Percentiles rank a stretch among this genome's conserved stretches.
These are phyloP conservation scores for Acrobasis repandana DNA, from an alignment of 2,888 invertebrate species.

Conservation along the genomic window DNA sequence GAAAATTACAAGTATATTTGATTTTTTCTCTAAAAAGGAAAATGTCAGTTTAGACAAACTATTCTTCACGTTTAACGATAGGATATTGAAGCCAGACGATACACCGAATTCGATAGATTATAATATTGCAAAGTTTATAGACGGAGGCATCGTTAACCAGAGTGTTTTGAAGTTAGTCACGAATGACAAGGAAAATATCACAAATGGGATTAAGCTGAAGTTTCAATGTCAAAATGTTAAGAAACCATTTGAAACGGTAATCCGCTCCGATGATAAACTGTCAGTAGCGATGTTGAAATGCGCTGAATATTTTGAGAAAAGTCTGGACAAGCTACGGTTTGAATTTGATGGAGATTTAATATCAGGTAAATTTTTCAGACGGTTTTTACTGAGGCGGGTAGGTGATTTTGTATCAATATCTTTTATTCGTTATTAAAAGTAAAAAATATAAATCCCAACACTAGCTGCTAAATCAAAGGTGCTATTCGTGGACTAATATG, in stretches of 20 bases:
- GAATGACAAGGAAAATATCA: constrained; percentile 23
- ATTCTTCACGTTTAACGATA: constrained; percentile 65
- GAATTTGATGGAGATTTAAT: constrained; percentile 81
- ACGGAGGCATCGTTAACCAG: constrained; percentile 66
- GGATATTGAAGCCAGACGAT: constrained; percentile 61
- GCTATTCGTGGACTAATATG: too few relatives aligned
- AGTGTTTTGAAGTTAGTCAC: constrained; percentile 45
- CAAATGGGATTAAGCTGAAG: constrained; percentile 60
- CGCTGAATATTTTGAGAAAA: constrained; percentile 68
- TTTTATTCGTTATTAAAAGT: too few relatives aligned
- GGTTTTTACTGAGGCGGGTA: not conserved
- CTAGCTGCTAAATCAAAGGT: too few relatives aligned
- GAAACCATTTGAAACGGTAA: constrained; percentile 54
- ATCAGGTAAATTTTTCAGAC: constrained; percentile 40
- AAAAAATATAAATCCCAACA: too few relatives aligned
- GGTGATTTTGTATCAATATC: too few relatives aligned
- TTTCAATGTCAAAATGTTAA: constrained; percentile 72
- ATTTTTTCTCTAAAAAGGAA: constrained; percentile 60
- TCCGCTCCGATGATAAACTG: constrained; percentile 59
- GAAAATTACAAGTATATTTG: constrained; percentile 64
- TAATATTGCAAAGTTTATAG: constrained; percentile 70
- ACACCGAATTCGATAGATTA: constrained; percentile 70
- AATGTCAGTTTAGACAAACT: constrained; percentile 56
- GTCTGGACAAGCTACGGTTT: constrained; percentile 67
- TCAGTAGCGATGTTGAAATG: constrained; percentile 67